A percentile compares a stretch with the other conserved stretches of the same genome.
Conservation (phyloP, 2,113 vertebrate genomes). For the Forbesichthys papilliferus region DNA sequence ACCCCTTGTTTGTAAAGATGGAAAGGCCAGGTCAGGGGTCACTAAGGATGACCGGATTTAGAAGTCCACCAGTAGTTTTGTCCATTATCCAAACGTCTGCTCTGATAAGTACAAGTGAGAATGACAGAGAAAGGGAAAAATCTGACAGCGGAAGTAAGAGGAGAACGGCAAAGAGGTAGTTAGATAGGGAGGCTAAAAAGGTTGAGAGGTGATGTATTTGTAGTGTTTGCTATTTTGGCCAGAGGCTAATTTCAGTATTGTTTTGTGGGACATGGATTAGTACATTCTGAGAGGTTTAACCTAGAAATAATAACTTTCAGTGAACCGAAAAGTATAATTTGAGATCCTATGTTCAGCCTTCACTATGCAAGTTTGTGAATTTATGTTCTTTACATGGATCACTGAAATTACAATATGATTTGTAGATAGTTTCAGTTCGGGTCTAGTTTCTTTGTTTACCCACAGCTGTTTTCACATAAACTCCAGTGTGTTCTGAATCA, state of each 20-base stretch:
- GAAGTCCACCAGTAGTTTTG: constrained; percentile 67
- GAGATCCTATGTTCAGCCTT: constrained; percentile 7
- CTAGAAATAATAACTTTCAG: constrained; percentile 8
- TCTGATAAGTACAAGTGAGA: constrained; percentile 78
- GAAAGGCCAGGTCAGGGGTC: constrained; percentile 75
- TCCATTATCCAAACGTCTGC: constrained; percentile 75
- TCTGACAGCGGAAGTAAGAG: constrained; percentile 68
- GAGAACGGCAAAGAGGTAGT: constrained; percentile 54
- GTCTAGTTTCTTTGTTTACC: no score
- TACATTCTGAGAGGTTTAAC: constrained; percentile 33
- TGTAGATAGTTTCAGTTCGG: no score
- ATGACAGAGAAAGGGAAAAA: constrained; percentile 65
- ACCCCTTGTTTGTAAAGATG: constrained; percentile 78
- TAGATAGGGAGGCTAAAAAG: constrained; percentile 54
- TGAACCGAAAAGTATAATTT: constrained; percentile 33
- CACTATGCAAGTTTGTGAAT: constrained; percentile 12
- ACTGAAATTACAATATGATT: not conserved
- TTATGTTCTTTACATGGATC: not conserved
- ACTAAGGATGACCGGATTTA: constrained; percentile 74
- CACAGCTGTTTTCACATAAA: not conserved
- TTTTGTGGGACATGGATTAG: constrained; percentile 39
- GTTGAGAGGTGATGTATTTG: constrained; percentile 58
- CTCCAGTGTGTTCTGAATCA: constrained; percentile 15
- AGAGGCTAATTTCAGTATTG: constrained; percentile 29
- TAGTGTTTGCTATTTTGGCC: constrained; percentile 35